Base-by-base conservation (phyloP, 2,113 vertebrate genomes). In the Telmatochromis sp. region DNA sequence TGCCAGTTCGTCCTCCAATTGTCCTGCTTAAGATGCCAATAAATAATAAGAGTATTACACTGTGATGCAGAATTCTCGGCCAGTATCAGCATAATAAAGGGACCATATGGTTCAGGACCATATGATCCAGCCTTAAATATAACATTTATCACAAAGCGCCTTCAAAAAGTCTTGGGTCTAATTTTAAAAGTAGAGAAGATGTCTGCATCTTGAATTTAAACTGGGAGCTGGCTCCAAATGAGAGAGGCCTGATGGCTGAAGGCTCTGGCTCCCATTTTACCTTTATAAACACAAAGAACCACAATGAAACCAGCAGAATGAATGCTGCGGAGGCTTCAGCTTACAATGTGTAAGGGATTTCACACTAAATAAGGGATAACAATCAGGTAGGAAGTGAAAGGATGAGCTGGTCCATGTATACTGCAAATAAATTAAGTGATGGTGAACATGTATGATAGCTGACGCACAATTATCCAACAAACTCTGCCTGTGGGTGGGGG, bases 401-500 rank as follows among this genome's bases (percentile, higher is more conserved):
- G 5, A 71, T 14, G 35, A 42, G 65, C 65, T 42, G n/a, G 35
- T 71, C 65, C 12, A 42, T 3, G 14, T 15, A 23, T 73, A 28
- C 40, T 47, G 68, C 0, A 17, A 47, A 14, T 45, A 45, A 17
- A 0, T 26, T 26, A 17, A 0, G 0, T 47, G 14, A 45, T 45
- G 68, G 40, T 26, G 14, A 73, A 73, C 14, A 45, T 45, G 40
- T 17, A 23, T 47, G 23, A 75, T 4, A 75, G 40, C 40, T 47
- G 40, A 47, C 1, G 8, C 7, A 4, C 31, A 21, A 0, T 13
- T 14, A 21, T 42, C 7, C 19, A 40, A 68, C 33, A 68, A 68
- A 40, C n/a, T 14, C 5, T 7, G 5, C n/a, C 12, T 6, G 12
- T 42, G n/a, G 37, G 65, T 42, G 65, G 0, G n/a, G 65, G 12